Evolutionary conservation across 2,888 invertebrate species (phyloP).

Genomic region (Synanthedon tipuliformis): DNA sequence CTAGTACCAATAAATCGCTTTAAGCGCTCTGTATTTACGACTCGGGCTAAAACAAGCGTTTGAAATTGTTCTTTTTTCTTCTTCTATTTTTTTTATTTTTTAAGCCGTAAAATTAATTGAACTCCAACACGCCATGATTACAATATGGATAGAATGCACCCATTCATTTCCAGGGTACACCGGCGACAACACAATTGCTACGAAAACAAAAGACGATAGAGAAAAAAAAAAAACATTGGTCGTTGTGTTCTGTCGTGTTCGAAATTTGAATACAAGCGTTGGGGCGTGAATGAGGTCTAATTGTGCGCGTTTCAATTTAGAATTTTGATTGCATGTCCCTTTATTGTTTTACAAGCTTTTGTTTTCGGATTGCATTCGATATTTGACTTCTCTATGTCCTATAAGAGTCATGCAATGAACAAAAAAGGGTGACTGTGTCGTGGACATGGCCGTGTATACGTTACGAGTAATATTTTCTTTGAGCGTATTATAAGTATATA

Average conservation of each 20-base stretch:
- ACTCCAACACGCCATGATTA: not conserved
- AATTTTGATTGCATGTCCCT: constrained; percentile 50
- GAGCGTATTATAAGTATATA: too few species aligned
- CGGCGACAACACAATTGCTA: constrained; percentile 10
- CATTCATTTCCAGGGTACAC: constrained; percentile 5
- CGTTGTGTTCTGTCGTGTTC: constrained; percentile 26
- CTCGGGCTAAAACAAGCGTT: too few species aligned
- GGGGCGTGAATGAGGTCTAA: constrained; percentile 50
- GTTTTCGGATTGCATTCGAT: constrained; percentile 13
- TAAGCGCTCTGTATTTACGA: too few species aligned
- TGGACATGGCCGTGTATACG: too few species aligned
- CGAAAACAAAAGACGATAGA: constrained; percentile 12
- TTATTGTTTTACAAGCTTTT: constrained; percentile 49
- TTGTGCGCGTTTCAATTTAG: constrained; percentile 46
- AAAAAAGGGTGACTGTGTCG: too few species aligned
- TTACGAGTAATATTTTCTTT: too few species aligned
- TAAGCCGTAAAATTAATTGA: not conserved
- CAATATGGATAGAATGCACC: constrained; percentile 2
- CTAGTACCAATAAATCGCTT: too few species aligned
- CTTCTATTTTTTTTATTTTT: not conserved
- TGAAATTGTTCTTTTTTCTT: too few species aligned
- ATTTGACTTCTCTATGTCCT: too few species aligned
- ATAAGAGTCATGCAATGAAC: too few species aligned
- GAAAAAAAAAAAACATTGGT: constrained; percentile 15
- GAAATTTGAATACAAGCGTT: constrained; percentile 56